Percentiles rank a stretch among this genome's conserved stretches.
Conservation (phyloP, 2,113 vertebrate species). For the Chiloscyllium plagiosum region DNA sequence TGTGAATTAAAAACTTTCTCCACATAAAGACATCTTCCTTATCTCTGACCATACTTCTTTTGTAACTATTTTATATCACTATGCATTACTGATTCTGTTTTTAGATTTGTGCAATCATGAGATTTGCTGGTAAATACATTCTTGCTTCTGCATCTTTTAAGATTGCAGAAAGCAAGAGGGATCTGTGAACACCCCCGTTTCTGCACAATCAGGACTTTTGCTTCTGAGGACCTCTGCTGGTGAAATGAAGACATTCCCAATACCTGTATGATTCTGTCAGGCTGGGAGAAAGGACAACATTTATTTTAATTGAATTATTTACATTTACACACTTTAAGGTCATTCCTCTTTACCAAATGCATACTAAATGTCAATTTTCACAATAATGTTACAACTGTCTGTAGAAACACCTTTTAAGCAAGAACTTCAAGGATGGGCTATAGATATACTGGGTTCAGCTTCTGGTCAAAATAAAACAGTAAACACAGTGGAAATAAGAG, state of each 20-base stretch:
- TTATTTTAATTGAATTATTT: not conserved
- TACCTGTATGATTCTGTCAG: not conserved
- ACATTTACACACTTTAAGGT: not conserved
- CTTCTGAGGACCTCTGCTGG: slow-evolving; percentile 10
- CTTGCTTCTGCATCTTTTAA: not conserved
- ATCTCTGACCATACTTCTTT: not conserved
- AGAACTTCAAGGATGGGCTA: not conserved
- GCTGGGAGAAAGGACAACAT: not conserved
- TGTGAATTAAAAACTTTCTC: not conserved
- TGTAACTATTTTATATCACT: not conserved
- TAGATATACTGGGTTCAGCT: not conserved
- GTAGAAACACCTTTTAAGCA: no score
- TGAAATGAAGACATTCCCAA: not conserved
- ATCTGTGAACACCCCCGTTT: not conserved
- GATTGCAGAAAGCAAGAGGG: not conserved
- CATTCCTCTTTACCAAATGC: not conserved
- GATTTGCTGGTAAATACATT: not conserved
- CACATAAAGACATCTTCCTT: not conserved
- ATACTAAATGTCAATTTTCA: not conserved
- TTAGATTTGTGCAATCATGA: not conserved
- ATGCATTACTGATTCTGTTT: not conserved
- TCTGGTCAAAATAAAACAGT: not conserved
- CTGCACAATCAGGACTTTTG: not conserved
- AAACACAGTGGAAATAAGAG: not conserved
- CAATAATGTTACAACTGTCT: not conserved